These are phyloP conservation scores for Trileptium ribeirensis DNA, from an alignment of 2,888 invertebrate genomes.

Conservation along the genomic window DNA sequence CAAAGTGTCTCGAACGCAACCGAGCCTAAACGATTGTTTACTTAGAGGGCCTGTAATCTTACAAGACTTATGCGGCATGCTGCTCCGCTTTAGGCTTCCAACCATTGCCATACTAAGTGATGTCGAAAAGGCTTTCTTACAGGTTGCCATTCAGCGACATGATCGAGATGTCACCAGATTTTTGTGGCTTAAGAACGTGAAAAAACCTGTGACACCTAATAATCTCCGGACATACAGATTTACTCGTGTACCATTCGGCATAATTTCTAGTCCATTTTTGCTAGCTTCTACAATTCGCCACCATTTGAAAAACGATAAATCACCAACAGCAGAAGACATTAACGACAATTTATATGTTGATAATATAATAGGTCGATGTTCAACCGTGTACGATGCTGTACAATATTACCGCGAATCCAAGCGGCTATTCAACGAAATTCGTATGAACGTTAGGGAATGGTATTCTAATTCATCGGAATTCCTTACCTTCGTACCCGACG, in stretches of 20 bases:
- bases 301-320: conserved; percentile 4
- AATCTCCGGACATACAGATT: conserved; percentile 11
- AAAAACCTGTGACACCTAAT: background rate
- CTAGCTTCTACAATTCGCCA: conserved; percentile 18
- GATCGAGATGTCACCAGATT: conserved; percentile 27
- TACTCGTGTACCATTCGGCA: conserved; percentile 19
- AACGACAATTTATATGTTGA: conserved; percentile 22
- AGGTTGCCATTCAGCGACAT: conserved; percentile 3
- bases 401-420: conserved; percentile 15
- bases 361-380: conserved; percentile 21
- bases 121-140: conserved; percentile 6
- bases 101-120: background rate
- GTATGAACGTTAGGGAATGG: too few relatives aligned
- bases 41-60: conserved; percentile 8
- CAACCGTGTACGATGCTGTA: conserved; percentile 12
- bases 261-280: conserved; percentile 22
- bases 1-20: background rate
- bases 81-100: conserved; percentile 1
- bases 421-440: background rate
- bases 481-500: too few relatives aligned
- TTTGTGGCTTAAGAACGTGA: conserved; percentile 16
- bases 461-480: too few relatives aligned
- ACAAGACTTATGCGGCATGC: background rate
- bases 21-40: conserved; percentile 16
- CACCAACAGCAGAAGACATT: background rate